Evolutionary conservation across 2,113 vertebrate species (phyloP).

Genomic region (Lepus timidus): DNA sequence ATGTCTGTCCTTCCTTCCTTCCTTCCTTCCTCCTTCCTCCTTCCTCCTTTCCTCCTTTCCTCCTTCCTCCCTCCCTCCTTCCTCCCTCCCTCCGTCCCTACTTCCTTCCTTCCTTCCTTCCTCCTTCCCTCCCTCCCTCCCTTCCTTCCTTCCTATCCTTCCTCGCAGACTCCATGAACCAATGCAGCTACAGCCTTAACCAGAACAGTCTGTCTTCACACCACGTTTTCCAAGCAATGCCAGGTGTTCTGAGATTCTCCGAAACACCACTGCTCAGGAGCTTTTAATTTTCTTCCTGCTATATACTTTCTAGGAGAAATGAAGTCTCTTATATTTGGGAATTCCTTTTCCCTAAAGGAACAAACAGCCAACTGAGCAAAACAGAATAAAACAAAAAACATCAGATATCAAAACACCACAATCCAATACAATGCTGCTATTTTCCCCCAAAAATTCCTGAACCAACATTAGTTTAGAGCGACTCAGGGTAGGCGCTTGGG

Average conservation of each 20-base stretch:
- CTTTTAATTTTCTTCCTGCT: slow-evolving; percentile 27
- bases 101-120: too few species aligned
- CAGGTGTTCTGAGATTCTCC: neutral
- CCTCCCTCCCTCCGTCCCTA: too few species aligned
- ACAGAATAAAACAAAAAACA: slow-evolving; percentile 57
- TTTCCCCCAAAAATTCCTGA: neutral
- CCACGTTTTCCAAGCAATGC: neutral
- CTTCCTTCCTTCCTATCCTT: too few species aligned
- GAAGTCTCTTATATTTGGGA: slow-evolving; percentile 50
- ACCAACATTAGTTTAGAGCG: neutral
- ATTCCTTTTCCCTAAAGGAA: slow-evolving; percentile 38
- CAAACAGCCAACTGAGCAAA: slow-evolving; percentile 62
- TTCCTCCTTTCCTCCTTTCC: too few species aligned
- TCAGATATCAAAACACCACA: neutral
- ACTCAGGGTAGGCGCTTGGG: neutral
- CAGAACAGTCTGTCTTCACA: neutral
- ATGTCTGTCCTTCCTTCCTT: neutral
- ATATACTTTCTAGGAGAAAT: slow-evolving; percentile 48
- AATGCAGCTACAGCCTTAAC: neutral
- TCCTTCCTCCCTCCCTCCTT: too few species aligned
- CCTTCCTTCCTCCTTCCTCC: too few species aligned
- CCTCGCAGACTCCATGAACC: too few species aligned
- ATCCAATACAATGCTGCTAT: slow-evolving; percentile 1
- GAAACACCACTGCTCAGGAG: slow-evolving; percentile 34
- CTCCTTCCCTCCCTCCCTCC: too few species aligned